Base-by-base conservation (phyloP, 2,888 invertebrate genomes). In the Megastigmus dorsalis region DNA sequence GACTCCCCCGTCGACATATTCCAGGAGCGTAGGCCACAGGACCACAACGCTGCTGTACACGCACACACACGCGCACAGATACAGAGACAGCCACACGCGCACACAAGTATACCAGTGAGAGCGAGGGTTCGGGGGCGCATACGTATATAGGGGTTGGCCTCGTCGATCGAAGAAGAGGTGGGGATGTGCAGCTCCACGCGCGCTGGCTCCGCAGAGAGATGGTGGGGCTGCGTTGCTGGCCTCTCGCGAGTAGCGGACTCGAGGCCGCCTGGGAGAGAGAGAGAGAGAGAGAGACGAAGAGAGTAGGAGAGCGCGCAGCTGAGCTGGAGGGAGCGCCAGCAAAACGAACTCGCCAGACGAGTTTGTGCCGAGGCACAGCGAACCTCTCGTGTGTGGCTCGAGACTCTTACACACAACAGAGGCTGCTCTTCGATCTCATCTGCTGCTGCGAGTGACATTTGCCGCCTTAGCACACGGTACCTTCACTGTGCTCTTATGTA, bases 131-230 rank as follows among this genome's bases (percentile, higher is more conserved):
- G 57, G 18, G n/a, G 65, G 81, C 81, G 80, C 30, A 28, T 52
- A 77, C 78, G 79, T 81, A n/a, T n/a, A n/a, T n/a, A 83, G 86
- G 87, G 87, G 86, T 86, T 86, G 86, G 86, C 84, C 85, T 83
- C 82, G 81, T 33, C 66, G 18, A 33, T n/a, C 41, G 55, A 76
- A 77, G 80, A 83, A 80, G 83, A 84, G 85, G 80, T 80, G 80
- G 83, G 81, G 81, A 80, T 77, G 69, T 74, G 73, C 55, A 33
- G 57, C 69, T 71, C 67, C 57, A 50, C 65, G 77, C 75, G 78
- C 74, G 76, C 75, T 62, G 76, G 75, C 69, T 52, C 41, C 18
- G 30, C 4, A 57, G 1, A 6, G 48, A 1, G 41, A 26, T 70
- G 78, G 72, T 68, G 79, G 76, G 76, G 75, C 15, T 30, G 30